Percentiles rank a stretch among this genome's conserved stretches.
phyloP scores from a whole-genome alignment of 2,113 vertebrate genomes.

The Brachyhypopomus occidentalis region DNA sequence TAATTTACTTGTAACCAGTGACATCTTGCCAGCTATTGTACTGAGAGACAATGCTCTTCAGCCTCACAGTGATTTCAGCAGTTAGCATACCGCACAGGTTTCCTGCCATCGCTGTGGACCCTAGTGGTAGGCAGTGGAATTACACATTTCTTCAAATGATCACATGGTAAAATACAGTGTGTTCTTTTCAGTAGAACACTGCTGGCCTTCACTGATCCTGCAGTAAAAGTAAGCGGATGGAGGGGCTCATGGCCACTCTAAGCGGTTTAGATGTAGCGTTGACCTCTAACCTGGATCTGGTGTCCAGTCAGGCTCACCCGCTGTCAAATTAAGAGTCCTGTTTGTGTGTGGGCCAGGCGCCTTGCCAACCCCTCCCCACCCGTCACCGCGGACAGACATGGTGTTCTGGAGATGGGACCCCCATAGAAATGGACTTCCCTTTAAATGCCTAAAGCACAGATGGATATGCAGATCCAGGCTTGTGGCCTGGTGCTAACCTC shows the following conservation, averaged over 20 bases:
- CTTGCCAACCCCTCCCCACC: not conserved
- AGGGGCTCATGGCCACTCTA: slow-evolving; percentile 18
- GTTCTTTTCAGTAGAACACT: too few species aligned
- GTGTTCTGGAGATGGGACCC: slow-evolving; percentile 18
- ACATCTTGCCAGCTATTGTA: slow-evolving; percentile 19
- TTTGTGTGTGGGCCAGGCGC: slow-evolving; percentile 41
- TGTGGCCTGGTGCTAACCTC: not conserved
- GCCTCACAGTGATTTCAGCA: not conserved
- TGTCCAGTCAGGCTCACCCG: slow-evolving; percentile 21
- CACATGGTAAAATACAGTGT: not conserved
- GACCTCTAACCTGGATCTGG: slow-evolving; percentile 28
- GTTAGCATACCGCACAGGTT: not conserved
- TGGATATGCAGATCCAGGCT: slow-evolving; percentile 21
- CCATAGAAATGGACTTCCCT: slow-evolving; percentile 39
- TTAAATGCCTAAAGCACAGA: slow-evolving; percentile 16
- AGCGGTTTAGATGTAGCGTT: slow-evolving; percentile 30
- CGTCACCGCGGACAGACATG: slow-evolving; percentile 7
- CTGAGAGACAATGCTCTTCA: slow-evolving; percentile 26
- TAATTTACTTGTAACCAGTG: slow-evolving; percentile 26
- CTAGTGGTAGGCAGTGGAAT: not conserved
- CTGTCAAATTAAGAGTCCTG: slow-evolving; percentile 19
- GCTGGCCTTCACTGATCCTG: not conserved
- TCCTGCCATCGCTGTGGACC: not conserved
- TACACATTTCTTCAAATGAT: not conserved
- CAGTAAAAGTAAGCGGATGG: not conserved